Percentiles rank a stretch among this genome's conserved stretches.
Evolutionary conservation across 2,797 vertebrate species (phyloP).

Genomic region (Heteromormyrus szaboi): DNA sequence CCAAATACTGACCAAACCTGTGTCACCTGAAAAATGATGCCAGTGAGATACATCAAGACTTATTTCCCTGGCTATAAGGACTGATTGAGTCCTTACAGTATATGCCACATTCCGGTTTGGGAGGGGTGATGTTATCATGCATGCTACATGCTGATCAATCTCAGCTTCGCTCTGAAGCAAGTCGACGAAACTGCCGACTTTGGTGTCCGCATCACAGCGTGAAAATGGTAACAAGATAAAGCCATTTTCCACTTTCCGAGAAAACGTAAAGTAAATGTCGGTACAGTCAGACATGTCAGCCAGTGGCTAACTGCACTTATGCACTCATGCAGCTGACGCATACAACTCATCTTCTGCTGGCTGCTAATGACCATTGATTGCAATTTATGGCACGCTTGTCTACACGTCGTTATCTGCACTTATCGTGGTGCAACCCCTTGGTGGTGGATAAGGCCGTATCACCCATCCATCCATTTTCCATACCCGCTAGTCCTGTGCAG

Average conservation of each 20-base stretch:
- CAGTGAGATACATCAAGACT: background rate
- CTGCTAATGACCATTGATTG: background rate
- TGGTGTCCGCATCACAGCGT: background rate
- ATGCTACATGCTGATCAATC: background rate
- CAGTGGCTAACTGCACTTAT: background rate
- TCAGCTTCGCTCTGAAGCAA: background rate
- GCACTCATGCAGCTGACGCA: background rate
- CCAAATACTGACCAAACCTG: background rate
- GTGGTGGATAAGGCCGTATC: background rate
- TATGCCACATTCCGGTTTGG: background rate
- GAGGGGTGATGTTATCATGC: background rate
- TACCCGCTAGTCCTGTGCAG: background rate
- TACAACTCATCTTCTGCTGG: background rate
- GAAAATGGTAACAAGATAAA: background rate
- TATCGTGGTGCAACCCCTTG: background rate
- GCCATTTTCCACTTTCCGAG: background rate
- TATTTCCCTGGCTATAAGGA: background rate
- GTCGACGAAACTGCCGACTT: background rate
- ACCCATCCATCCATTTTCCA: background rate
- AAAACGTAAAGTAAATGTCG: background rate
- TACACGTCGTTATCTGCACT: background rate
- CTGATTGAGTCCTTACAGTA: background rate
- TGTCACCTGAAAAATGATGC: background rate
- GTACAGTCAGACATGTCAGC: background rate
- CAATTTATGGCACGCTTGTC: background rate